These are phyloP conservation scores for Apodemia duryi DNA, from an alignment of 2,888 invertebrate genomes.

Conservation along the genomic window DNA sequence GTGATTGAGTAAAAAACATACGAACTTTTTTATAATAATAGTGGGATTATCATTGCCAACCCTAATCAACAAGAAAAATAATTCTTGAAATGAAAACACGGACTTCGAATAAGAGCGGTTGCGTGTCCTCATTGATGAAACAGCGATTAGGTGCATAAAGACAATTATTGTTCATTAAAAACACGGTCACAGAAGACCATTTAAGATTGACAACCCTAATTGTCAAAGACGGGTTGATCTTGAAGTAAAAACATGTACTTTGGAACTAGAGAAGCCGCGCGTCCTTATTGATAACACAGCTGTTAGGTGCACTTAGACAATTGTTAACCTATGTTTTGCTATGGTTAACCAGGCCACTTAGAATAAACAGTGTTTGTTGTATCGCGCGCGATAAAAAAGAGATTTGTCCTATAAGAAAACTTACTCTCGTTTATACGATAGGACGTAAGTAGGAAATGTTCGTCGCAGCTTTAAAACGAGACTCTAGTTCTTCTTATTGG, in stretches of 20 bases:
- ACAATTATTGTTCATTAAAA: constrained; percentile 18
- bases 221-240: constrained; percentile 22
- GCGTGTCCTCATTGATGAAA: constrained; percentile 16
- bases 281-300: constrained; percentile 16
- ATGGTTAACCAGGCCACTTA: too few relatives aligned
- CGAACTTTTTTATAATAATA: too few relatives aligned
- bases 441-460: too few relatives aligned
- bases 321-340: too few relatives aligned
- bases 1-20: too few relatives aligned
- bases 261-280: constrained; percentile 19
- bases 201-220: neutral
- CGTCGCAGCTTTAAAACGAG: too few relatives aligned
- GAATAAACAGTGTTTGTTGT: too few relatives aligned
- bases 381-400: too few relatives aligned
- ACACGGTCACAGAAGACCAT: neutral
- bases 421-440: too few relatives aligned
- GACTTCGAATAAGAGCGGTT: constrained; percentile 23
- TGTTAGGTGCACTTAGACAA: constrained; percentile 17
- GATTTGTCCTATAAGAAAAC: too few relatives aligned
- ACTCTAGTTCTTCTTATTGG: too few relatives aligned
- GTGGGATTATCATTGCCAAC: constrained; percentile 1
- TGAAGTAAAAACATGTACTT: constrained; percentile 31
- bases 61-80: constrained; percentile 18
- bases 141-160: constrained; percentile 18
- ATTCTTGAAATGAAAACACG: constrained; percentile 30